Base-by-base conservation (phyloP, 2,797 vertebrate genomes). In the Amblyraja radiata region DNA sequence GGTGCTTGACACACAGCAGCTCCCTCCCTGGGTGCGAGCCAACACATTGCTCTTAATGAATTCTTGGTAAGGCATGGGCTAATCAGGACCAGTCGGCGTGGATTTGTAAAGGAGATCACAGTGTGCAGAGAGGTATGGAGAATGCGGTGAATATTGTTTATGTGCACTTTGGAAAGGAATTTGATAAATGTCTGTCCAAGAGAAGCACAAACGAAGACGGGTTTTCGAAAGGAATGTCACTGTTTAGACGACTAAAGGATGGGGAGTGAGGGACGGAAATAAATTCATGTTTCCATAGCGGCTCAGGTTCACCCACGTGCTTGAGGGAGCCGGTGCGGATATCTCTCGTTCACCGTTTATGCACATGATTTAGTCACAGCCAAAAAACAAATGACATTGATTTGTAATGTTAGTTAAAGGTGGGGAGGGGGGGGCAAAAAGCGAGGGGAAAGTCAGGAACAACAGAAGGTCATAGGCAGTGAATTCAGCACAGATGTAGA, bases 101-200 rank as follows among this genome's bases (percentile, higher is more conserved):
- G 83, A 86, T 63, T 63, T 88, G 84, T 32, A 88, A 68, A 36
- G 84, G 61, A 65, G 68, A 68, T 23, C n/a, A n/a, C 58, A 88
- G 14, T 18, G 65, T 88, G 14, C 9, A 32, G 32, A 88, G 63
- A 88, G 36, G 36, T 65, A 46, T 65, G 84, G n/a, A 21, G n/a
- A 68, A 63, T 9, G 28, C 21, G 6, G 6, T 86, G 28, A 63
- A 63, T 86, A 58, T 61, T 63, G 58, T 36, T 65, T 88, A 18
- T 23, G 1, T 68, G 61, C 61, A 68, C 14, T 88, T 88, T 88
- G 6, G 10, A 6, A 25, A 88, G 61, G 14, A 18, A 88, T 36
- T 88, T 68, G 14, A 68, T 65, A 63, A 65, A 68, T 68, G 65
- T 32, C 28, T 61, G 28, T 16, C 6, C n/a, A 86, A 86, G 83